Evolutionary conservation across 2,888 invertebrate genomes (phyloP), one percentile per base, ranked within the genome.

Genomic region (Criorhina ranunculi): DNA sequence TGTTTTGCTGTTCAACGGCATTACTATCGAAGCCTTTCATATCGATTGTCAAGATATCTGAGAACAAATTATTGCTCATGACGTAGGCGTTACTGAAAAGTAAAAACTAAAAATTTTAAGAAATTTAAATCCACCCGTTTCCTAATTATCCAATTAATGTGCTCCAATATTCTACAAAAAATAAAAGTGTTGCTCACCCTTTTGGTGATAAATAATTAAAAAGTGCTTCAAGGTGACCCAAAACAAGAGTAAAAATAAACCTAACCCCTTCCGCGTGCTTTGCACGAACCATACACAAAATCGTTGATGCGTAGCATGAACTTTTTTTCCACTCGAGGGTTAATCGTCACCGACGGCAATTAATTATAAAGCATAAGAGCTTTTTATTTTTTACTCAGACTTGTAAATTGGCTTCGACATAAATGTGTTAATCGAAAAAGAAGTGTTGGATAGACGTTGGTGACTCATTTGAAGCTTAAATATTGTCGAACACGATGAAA

Each of bases 281-380:
- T 4, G 24, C 46, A 49, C 15, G 9, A 9, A 31, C 35, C 19
- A 33, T 62, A 31, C 15, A 4, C 17, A n/a, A 9, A 59, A 11
- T 9, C 19, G 19, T 19, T 17, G 51, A 33, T 24, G 72, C 31
- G 59, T 46, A 70, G 35, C 37, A 70, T 46, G 40, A 40, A 40
- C 12, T n/a, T 17, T 29, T 4, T 29, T 24, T 42, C 12, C 33
- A 8, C 35, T 35, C 62, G 15, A 35, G 31, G 6, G 15, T 33
- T 5, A 35, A 51, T 72, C 70, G 31, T 17, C 29, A 40, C 37
- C 15, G 11, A 49, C 29, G 17, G 12, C 51, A 59, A 37, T 37
- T 49, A 49, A 29, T 37, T 12, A 51, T 19, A 40, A 7, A 59
- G 19, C 57, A 49, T 46, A 35, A 19, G 5, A 15, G 35, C 5